These are phyloP conservation scores for Cerastis leucographa DNA, from an alignment of 2,888 invertebrate genomes.

Conservation along the genomic window DNA sequence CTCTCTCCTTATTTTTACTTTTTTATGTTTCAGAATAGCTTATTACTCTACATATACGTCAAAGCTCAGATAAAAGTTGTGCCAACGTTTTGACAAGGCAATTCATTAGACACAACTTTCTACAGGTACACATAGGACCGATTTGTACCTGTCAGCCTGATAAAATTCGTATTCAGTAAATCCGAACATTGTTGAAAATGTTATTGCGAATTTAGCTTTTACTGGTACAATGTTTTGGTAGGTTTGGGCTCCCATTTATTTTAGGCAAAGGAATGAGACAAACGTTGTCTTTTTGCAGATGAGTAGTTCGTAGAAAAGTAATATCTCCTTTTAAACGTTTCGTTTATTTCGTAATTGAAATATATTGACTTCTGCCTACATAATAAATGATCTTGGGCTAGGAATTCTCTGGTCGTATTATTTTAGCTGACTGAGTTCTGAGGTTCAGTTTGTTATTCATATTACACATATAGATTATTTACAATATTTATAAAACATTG, in stretches of 20 bases:
- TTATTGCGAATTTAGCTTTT: constrained; percentile 25
- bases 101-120: constrained; percentile 33
- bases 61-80: constrained; percentile 14
- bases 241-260: constrained; percentile 1
- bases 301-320: neutral
- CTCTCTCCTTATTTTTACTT: neutral
- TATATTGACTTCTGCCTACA: neutral
- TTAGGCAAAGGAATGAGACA: neutral
- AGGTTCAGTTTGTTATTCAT: neutral
- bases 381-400: neutral
- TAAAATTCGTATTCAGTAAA: constrained; percentile 30
- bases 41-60: constrained; percentile 7
- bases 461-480: neutral
- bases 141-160: constrained; percentile 16
- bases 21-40: constrained; percentile 1
- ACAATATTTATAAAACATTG: neutral
- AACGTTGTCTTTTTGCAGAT: neutral
- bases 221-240: neutral
- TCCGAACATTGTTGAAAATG: constrained; percentile 7
- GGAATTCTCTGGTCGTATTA: neutral
- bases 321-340: neutral
- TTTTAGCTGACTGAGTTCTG: neutral
- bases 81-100: constrained; percentile 31
- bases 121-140: neutral
- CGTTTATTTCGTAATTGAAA: neutral